Base-by-base conservation (phyloP, 2,888 invertebrate genomes). In the Crossocerus cetratus region DNA sequence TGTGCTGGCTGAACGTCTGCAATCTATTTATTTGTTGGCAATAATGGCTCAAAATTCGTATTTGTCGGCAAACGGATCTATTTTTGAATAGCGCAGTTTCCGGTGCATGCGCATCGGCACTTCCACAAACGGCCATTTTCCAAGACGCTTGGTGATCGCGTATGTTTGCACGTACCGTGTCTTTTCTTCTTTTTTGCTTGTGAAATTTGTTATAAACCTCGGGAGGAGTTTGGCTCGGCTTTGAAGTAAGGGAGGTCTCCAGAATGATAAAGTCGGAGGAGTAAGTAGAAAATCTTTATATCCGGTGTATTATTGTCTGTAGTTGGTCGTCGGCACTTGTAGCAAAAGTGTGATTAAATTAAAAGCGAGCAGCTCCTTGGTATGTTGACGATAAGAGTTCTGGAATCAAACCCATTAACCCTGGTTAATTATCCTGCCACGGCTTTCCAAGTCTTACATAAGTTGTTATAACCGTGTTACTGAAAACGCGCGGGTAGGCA, bases 61-160 rank as follows among this genome's bases (percentile, higher is more conserved):
- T 55, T n/a, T 32, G 55, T 64, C 67, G n/a, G n/a, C 16, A 32
- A 14, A 13, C 11, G 60, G 64, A 69, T 42, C 14, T 63, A 67
- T 63, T 72, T 63, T 72, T 79, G 81, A 77, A 67, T 61, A 68
- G 59, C 60, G 77, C 64, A 63, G 81, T 84, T 82, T 85, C 83
- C 83, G 80, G 78, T 78, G 32, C 32, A 32, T 32, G 65, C 65
- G 74, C 54, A 72, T 70, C 66, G 69, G 32, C 16, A 74, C 70
- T 81, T 81, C 80, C 80, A 65, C 62, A 32, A 23, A 64, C 77
- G 65, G 86, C 86, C 86, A 86, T 86, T 80, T 86, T 86, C 80
- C 76, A 82, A 73, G 86, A 86, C 86, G 86, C 86, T 86, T 78
- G 71, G 65, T 63, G 67, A 63, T 83, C 74, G 77, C 74, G 79